Evolutionary conservation across 2,888 invertebrate species (phyloP).

Genomic region (Lasioglossum vierecki): DNA sequence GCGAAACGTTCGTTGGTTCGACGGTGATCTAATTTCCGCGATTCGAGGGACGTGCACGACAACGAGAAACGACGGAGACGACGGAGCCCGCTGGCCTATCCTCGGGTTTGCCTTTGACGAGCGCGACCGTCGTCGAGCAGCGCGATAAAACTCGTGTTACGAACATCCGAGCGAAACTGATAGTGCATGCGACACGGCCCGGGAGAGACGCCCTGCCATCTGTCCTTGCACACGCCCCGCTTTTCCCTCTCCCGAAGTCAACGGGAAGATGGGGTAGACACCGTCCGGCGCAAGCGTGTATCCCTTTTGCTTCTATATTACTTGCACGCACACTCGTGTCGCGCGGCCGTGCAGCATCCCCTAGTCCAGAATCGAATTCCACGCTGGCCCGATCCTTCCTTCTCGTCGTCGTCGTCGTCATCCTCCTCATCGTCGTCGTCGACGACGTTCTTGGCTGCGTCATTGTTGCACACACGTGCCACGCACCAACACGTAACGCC

Average conservation of each 20-base stretch:
- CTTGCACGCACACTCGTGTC: slow-evolving; percentile 46
- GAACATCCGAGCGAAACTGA: slow-evolving; percentile 71
- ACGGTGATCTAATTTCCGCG: slow-evolving; percentile 24
- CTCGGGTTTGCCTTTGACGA: not conserved
- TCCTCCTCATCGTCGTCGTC: not conserved
- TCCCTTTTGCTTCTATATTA: slow-evolving; percentile 66
- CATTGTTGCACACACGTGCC: slow-evolving; percentile 39
- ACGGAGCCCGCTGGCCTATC: not conserved
- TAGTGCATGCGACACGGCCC: slow-evolving; percentile 72
- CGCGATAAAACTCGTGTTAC: slow-evolving; percentile 61
- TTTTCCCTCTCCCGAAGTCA: slow-evolving; percentile 64
- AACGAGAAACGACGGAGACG: slow-evolving; percentile 4
- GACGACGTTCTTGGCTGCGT: not conserved
- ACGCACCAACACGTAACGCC: slow-evolving; percentile 45
- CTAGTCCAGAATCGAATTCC: slow-evolving; percentile 64
- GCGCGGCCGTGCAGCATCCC: slow-evolving; percentile 59
- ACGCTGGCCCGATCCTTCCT: slow-evolving; percentile 40
- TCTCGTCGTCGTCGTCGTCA: not conserved
- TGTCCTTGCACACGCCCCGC: slow-evolving; percentile 72
- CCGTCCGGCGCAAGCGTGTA: slow-evolving; percentile 69
- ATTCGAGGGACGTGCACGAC: not conserved
- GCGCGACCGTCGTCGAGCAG: slow-evolving; percentile 35
- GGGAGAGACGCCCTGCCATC: slow-evolving; percentile 73
- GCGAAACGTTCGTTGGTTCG: slow-evolving; percentile 13
- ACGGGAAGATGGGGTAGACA: slow-evolving; percentile 66